These are phyloP conservation scores for Metalampra italica DNA, from an alignment of 2,888 invertebrate genomes.

Conservation along the genomic window DNA sequence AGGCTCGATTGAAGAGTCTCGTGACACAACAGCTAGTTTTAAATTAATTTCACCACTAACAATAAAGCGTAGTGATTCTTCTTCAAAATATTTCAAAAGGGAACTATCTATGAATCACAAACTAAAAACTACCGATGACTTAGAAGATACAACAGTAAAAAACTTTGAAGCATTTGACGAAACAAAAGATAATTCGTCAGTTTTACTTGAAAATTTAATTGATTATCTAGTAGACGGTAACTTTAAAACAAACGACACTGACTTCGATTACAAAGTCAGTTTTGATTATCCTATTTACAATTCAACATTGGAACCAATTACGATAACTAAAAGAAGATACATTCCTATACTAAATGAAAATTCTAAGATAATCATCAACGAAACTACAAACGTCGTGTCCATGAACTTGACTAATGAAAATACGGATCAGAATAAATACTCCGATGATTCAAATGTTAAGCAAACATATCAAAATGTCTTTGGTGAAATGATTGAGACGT, in stretches of 20 bases:
- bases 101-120: conserved; percentile 34
- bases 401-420: conserved; percentile 32
- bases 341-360: conserved; percentile 4
- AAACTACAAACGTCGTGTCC: conserved; percentile 15
- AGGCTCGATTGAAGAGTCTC: no score
- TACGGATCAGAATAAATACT: conserved; percentile 31
- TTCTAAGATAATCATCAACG: conserved; percentile 11
- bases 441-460: conserved; percentile 15
- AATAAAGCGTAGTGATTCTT: conserved; percentile 12
- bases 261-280: conserved; percentile 8
- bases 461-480: conserved; percentile 23
- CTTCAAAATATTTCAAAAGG: conserved; percentile 46
- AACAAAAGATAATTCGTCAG: conserved; percentile 15
- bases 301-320: background rate
- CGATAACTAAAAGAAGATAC: background rate
- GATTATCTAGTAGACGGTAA: conserved; percentile 47
- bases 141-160: background rate
- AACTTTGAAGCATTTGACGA: conserved; percentile 22
- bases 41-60: conserved; percentile 7
- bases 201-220: conserved; percentile 49
- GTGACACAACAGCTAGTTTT: conserved; percentile 6
- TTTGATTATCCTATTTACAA: conserved; percentile 2
- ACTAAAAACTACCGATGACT: conserved; percentile 14
- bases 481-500: conserved; percentile 37
- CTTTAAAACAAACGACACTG: conserved; percentile 25